These are phyloP conservation scores for Agriopis leucophaearia DNA, from an alignment of 2,888 invertebrate species.

Conservation along the genomic window DNA sequence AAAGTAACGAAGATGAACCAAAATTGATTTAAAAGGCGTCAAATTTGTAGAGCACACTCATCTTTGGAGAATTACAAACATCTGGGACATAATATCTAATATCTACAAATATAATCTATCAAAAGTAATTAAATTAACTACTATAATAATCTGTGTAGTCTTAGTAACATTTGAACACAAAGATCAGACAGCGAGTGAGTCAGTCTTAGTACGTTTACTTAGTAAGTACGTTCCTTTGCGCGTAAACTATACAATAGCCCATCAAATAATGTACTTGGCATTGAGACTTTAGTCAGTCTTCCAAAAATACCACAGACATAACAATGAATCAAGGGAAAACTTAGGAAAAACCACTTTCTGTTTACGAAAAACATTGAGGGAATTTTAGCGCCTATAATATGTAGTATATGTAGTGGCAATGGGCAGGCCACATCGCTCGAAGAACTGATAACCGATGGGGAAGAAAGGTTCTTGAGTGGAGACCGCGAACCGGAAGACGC, in stretches of 20 bases:
- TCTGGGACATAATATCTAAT: too few species aligned
- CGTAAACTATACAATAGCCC: background rate
- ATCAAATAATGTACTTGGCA: slow-evolving; percentile 22
- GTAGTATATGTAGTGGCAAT: too few species aligned
- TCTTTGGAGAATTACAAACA: slow-evolving; percentile 6
- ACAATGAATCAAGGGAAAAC: slow-evolving; percentile 15
- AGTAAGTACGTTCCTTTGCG: background rate
- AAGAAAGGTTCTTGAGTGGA: too few species aligned
- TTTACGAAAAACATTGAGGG: background rate
- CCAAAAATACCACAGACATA: slow-evolving; percentile 30
- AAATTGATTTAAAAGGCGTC: too few species aligned
- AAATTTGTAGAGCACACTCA: background rate
- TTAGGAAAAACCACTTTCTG: background rate
- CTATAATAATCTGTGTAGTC: background rate
- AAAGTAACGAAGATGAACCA: too few species aligned
- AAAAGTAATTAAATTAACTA: slow-evolving; percentile 1
- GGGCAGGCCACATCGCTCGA: too few species aligned
- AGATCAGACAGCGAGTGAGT: slow-evolving; percentile 14
- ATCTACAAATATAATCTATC: too few species aligned
- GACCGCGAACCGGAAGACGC: too few species aligned
- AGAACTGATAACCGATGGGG: too few species aligned
- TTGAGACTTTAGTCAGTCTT: slow-evolving; percentile 11
- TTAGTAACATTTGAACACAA: slow-evolving; percentile 16
- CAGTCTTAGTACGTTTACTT: background rate
- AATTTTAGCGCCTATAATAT: background rate